Conservation (phyloP, 2,797 vertebrate species). For the Okamejei kenojei region DNA sequence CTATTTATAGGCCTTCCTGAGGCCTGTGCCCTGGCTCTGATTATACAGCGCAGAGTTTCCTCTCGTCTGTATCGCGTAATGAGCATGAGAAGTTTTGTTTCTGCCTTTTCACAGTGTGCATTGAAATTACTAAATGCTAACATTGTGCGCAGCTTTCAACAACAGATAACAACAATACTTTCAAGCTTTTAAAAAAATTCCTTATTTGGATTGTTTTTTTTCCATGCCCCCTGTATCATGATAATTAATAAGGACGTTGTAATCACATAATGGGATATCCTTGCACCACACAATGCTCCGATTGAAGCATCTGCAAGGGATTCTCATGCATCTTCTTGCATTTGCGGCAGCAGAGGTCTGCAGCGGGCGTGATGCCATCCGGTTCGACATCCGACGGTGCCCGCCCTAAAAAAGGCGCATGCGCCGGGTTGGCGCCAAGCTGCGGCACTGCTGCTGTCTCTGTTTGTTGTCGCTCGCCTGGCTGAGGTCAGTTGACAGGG, state of each 20-base stretch:
- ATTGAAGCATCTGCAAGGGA: background rate
- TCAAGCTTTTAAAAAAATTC: background rate
- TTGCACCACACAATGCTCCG: too few relatives aligned
- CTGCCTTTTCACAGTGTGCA: background rate
- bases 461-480: too few relatives aligned
- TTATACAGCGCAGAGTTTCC: conserved; percentile 9
- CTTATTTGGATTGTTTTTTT: background rate
- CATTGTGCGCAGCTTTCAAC: background rate
- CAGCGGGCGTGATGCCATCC: too few relatives aligned
- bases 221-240: background rate
- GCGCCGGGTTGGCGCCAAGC: too few relatives aligned
- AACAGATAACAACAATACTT: background rate
- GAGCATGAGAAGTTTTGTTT: background rate
- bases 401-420: too few relatives aligned
- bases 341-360: too few relatives aligned
- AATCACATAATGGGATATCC: too few relatives aligned
- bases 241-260: background rate
- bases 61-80: background rate
- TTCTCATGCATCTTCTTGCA: too few relatives aligned
- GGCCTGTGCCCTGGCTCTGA: background rate
- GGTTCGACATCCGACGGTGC: too few relatives aligned
- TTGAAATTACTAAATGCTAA: background rate
- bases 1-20: conserved; percentile 34
- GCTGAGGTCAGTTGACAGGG: too few relatives aligned
- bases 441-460: too few relatives aligned